These are phyloP conservation scores for Trichonephila clavipes DNA, from an alignment of 1,140 invertebrate species.

Conservation along the genomic window DNA sequence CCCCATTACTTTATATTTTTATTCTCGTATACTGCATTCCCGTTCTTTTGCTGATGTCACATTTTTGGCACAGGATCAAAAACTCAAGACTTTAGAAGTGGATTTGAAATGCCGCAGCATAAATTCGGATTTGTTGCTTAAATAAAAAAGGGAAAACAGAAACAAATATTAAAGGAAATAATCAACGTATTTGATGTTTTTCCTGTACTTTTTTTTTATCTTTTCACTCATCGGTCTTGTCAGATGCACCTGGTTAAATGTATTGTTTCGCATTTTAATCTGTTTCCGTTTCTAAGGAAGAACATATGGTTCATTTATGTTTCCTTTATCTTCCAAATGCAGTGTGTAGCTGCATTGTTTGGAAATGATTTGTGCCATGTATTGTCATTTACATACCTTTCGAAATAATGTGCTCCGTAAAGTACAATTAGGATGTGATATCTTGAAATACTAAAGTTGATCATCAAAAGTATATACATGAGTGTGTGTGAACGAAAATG, in stretches of 20 bases:
- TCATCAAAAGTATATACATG: too few species aligned
- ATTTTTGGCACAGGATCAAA: constrained; percentile 53
- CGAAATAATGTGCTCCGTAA: too few species aligned
- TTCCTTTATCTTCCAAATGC: background rate
- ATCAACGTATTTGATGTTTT: background rate
- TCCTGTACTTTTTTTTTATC: background rate
- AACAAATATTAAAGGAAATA: background rate
- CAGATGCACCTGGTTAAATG: background rate
- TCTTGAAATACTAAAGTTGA: too few species aligned
- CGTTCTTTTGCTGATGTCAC: constrained; percentile 36
- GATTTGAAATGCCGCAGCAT: constrained; percentile 11
- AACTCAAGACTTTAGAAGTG: background rate
- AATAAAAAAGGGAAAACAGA: background rate
- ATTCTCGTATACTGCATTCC: background rate
- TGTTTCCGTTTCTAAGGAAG: background rate
- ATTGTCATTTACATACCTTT: background rate
- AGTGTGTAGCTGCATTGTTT: background rate
- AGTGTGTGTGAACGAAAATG: too few species aligned
- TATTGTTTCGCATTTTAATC: constrained; percentile 2
- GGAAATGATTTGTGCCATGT: background rate
- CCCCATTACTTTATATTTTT: constrained; percentile 29
- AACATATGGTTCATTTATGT: background rate
- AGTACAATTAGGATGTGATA: too few species aligned
- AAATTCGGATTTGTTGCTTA: constrained; percentile 38
- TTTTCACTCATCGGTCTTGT: background rate